These are phyloP conservation scores for Leptarthrus brevirostris DNA, from an alignment of 2,888 invertebrate genomes.

Conservation along the genomic window DNA sequence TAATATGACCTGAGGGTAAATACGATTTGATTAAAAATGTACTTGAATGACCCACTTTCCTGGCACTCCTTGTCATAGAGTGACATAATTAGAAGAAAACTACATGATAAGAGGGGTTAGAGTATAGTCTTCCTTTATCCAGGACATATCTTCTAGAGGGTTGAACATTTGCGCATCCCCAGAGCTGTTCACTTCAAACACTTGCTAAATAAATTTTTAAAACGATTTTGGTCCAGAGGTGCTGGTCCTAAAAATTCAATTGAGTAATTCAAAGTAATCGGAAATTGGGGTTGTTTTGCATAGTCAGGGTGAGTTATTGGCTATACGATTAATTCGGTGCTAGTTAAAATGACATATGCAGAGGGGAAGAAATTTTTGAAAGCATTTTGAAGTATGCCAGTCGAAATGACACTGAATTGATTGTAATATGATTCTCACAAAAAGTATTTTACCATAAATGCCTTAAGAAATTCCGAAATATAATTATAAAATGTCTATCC, in stretches of 20 bases:
- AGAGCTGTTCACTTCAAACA: constrained; percentile 18
- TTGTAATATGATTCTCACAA: no score
- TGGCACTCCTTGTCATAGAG: constrained; percentile 37
- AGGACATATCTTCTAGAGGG: background rate
- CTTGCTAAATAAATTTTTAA: constrained; percentile 44
- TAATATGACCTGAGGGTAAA: constrained; percentile 55
- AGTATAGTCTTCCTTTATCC: background rate
- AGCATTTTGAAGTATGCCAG: no score
- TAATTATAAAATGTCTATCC: no score
- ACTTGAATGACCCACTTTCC: constrained; percentile 53
- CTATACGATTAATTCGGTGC: background rate
- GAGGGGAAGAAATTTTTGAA: no score
- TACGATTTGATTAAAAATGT: constrained; percentile 54
- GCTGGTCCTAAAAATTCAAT: constrained; percentile 43
- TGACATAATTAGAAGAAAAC: constrained; percentile 48
- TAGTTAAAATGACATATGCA: constrained; percentile 16
- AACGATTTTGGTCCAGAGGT: constrained; percentile 34
- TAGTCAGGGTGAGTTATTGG: constrained; percentile 26
- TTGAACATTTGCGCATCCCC: constrained; percentile 11
- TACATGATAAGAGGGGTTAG: constrained; percentile 25
- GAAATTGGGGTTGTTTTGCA: constrained; percentile 23
- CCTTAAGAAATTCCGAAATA: no score
- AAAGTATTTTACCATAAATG: no score
- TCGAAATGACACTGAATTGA: no score
- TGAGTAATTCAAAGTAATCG: constrained; percentile 27